Evolutionary conservation across 2,888 invertebrate genomes (phyloP).

Genomic region (Pachliopta kotzebuea): DNA sequence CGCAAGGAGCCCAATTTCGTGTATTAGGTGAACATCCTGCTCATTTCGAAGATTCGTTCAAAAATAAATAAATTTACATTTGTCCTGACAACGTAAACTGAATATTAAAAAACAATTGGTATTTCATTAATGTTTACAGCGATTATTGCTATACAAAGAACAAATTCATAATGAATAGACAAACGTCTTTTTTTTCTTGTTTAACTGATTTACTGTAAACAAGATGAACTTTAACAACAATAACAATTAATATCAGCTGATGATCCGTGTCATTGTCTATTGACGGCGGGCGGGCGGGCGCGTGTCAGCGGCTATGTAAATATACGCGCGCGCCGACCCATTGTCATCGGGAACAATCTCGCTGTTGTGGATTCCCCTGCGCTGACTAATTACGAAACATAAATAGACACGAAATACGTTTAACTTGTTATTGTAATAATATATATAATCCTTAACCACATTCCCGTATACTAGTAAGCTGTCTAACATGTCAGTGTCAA

Average conservation of each 20-base stretch:
- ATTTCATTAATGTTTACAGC: not conserved
- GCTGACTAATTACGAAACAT: conserved; percentile 50
- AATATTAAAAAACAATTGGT: not conserved
- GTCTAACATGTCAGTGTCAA: no score
- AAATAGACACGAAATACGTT: conserved; percentile 15
- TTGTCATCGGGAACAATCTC: conserved; percentile 65
- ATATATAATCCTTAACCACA: no score
- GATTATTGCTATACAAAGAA: not conserved
- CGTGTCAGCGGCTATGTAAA: conserved; percentile 51
- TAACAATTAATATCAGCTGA: conserved; percentile 25
- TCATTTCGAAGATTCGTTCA: no score
- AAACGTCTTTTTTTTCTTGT: conserved; percentile 29
- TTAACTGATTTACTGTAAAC: conserved; percentile 26
- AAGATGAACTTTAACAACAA: conserved; percentile 23
- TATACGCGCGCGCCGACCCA: conserved; percentile 40
- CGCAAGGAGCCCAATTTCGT: no score
- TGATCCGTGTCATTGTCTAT: conserved; percentile 58
- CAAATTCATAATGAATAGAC: conserved; percentile 19
- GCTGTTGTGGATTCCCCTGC: conserved; percentile 64
- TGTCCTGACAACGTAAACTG: no score
- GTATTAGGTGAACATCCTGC: no score
- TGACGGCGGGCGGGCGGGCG: conserved; percentile 54
- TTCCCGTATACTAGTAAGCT: no score
- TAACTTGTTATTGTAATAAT: not conserved
- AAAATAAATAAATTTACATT: no score